Evolutionary conservation across 1,140 invertebrate genomes (phyloP).

Genomic region (Harlomillsia oculata): DNA sequence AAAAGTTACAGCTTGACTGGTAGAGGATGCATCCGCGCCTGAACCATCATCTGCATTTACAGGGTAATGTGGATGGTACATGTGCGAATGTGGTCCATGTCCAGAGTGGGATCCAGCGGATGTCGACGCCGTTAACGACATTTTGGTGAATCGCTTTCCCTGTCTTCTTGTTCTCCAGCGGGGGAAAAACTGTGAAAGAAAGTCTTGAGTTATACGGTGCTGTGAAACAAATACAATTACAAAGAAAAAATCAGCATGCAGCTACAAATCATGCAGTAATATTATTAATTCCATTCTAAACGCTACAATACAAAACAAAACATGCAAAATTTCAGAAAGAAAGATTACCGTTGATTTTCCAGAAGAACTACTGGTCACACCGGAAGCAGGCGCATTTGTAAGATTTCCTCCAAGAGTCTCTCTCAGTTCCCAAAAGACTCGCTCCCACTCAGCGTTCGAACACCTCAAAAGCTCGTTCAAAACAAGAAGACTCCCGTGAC

Average conservation of each 20-base stretch:
- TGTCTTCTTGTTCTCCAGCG: conserved; percentile 11
- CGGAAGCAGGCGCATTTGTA: background rate
- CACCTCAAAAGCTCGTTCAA: conserved; percentile 89
- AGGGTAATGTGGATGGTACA: conserved; percentile 21
- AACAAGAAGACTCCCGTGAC: conserved; percentile 86
- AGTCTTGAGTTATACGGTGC: conserved; percentile 16
- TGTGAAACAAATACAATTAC: background rate
- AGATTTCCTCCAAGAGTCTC: conserved; percentile 15
- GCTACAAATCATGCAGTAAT: too few species aligned
- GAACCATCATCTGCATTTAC: conserved; percentile 39
- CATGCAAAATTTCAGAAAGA: too few species aligned
- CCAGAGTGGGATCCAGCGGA: background rate
- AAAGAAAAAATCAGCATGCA: too few species aligned
- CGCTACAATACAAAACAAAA: too few species aligned
- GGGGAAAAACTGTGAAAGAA: conserved; percentile 22
- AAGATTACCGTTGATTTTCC: too few species aligned
- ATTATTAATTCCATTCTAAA: too few species aligned
- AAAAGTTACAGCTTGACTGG: conserved; percentile 38
- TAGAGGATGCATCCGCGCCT: background rate
- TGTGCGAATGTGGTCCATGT: background rate
- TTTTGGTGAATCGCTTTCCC: conserved; percentile 1
- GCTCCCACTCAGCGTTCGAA: conserved; percentile 81
- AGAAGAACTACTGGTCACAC: background rate
- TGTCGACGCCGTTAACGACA: background rate
- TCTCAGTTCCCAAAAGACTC: conserved; percentile 58